These are phyloP conservation scores for Periphyllus acericola DNA, from an alignment of 2,888 invertebrate genomes.

Conservation along the genomic window DNA sequence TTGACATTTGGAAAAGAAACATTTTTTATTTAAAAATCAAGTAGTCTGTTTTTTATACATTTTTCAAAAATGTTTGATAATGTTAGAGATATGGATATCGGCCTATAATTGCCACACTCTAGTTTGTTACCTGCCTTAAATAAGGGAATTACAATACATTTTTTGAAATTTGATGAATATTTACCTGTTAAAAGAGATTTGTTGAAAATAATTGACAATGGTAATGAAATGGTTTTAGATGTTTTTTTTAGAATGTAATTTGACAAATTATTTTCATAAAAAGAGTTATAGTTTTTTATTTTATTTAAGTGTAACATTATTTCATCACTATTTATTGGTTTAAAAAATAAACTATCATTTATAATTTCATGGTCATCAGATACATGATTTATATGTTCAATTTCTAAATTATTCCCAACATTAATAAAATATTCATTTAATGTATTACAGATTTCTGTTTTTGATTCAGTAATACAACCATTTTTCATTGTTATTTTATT, in stretches of 20 bases:
- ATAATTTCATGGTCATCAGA: too few relatives aligned
- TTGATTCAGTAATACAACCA: not conserved
- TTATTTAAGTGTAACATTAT: not conserved
- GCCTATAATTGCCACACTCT: not conserved
- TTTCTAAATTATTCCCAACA: constrained; percentile 19
- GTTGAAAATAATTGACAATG: not conserved
- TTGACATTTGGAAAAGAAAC: too few relatives aligned
- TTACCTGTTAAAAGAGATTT: not conserved
- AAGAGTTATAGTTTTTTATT: not conserved
- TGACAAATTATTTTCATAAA: not conserved
- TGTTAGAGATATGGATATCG: not conserved
- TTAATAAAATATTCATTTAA: not conserved
- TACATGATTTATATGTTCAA: too few relatives aligned
- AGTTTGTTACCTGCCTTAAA: not conserved
- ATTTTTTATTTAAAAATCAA: not conserved
- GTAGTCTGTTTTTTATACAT: not conserved
- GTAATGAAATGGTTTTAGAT: not conserved
- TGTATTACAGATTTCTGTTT: not conserved
- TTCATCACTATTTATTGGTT: not conserved
- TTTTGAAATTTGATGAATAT: not conserved
- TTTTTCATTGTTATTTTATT: constrained; percentile 5
- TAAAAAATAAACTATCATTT: too few relatives aligned
- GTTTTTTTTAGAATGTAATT: not conserved
- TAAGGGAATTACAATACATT: not conserved
- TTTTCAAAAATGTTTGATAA: not conserved